Conservation (phyloP, 2,888 invertebrate species). For the Lottia scabra region DNA sequence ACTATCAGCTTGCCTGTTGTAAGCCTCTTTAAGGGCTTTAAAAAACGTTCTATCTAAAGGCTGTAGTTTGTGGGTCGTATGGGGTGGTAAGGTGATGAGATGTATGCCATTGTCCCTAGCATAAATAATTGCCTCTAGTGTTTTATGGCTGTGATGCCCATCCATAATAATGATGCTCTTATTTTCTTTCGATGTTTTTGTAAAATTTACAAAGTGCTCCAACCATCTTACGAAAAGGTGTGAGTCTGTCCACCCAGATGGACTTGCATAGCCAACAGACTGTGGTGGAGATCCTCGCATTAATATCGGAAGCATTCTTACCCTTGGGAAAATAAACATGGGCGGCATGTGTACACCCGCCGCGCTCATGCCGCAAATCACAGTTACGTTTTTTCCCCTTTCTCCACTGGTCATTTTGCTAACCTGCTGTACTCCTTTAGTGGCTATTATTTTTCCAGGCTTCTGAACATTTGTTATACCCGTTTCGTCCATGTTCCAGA, state of each 20-base stretch:
- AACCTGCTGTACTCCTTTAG: constrained; percentile 11
- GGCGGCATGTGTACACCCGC: constrained; percentile 22
- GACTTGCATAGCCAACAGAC: constrained; percentile 6
- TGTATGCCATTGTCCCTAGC: constrained; percentile 64
- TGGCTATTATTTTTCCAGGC: background rate
- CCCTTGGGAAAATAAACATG: constrained; percentile 28
- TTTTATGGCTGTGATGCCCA: constrained; percentile 55
- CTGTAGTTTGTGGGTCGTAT: constrained; percentile 68
- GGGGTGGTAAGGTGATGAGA: constrained; percentile 67
- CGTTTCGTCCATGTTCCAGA: constrained; percentile 6
- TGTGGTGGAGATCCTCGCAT: constrained; percentile 8
- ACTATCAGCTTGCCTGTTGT: too few relatives aligned
- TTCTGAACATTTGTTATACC: background rate
- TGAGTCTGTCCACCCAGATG: constrained; percentile 54
- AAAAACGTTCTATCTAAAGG: constrained; percentile 61
- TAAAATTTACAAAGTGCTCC: constrained; percentile 53
- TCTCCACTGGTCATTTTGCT: constrained; percentile 24
- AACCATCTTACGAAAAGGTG: constrained; percentile 46
- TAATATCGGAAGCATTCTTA: background rate
- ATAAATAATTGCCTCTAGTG: constrained; percentile 46
- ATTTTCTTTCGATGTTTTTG: constrained; percentile 38
- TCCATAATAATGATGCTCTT: constrained; percentile 54
- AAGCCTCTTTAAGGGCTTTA: too few relatives aligned
- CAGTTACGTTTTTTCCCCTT: constrained; percentile 7
- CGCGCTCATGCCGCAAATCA: constrained; percentile 19